Evolutionary conservation across 2,888 invertebrate species (phyloP).

Genomic region (Scaptomyza cyrtandrae): DNA sequence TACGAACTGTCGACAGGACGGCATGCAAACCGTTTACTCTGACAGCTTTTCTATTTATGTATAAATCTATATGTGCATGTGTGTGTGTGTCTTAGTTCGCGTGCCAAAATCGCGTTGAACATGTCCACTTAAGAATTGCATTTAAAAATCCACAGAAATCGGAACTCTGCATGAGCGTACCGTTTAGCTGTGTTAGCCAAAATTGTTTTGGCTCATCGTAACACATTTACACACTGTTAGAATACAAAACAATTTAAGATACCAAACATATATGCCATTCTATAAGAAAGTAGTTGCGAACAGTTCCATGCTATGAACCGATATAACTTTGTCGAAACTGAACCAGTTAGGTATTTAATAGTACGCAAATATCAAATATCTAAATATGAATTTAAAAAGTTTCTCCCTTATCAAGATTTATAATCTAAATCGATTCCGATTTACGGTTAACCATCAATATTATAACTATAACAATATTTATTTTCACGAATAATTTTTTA

Average conservation of each 20-base stretch:
- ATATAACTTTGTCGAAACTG: not conserved
- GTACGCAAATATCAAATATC: too few relatives aligned
- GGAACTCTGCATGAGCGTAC: conserved; percentile 45
- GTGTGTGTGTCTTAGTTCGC: conserved; percentile 39
- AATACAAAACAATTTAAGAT: conserved; percentile 7
- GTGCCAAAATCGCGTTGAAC: conserved; percentile 53
- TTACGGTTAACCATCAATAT: too few relatives aligned
- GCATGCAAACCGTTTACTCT: conserved; percentile 69
- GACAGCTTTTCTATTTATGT: conserved; percentile 24
- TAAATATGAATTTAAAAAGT: too few relatives aligned
- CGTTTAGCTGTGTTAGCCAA: conserved; percentile 55
- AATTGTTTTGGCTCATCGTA: conserved; percentile 30
- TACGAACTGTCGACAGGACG: conserved; percentile 72
- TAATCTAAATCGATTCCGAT: too few relatives aligned
- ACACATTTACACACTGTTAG: conserved; percentile 35
- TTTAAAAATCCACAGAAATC: conserved; percentile 55
- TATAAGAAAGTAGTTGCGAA: not conserved
- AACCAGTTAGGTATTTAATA: too few relatives aligned
- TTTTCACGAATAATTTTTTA: not conserved
- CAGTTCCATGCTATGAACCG: not conserved
- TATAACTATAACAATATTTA: too few relatives aligned
- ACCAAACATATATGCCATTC: not conserved
- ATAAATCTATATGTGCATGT: not conserved
- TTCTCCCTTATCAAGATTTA: too few relatives aligned
- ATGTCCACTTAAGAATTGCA: conserved; percentile 67